phyloP scores from a whole-genome alignment of 2,113 vertebrate species.

The Ceuthmochares aereus region DNA sequence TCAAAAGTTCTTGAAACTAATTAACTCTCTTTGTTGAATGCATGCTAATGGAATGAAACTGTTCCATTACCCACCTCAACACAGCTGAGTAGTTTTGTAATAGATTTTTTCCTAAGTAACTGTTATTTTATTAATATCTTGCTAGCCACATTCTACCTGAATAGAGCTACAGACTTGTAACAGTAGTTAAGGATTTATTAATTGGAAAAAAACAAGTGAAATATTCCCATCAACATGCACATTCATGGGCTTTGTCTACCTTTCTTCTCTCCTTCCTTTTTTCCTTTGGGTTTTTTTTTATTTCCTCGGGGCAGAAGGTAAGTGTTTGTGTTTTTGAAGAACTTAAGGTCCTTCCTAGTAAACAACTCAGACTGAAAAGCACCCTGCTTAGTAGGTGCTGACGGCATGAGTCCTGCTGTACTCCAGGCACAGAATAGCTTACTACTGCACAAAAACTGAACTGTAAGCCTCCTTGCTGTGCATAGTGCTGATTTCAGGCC shows the following conservation, averaged over 20 bases:
- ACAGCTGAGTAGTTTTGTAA: conserved; percentile 2
- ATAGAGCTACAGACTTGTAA: background rate
- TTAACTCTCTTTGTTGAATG: conserved; percentile 48
- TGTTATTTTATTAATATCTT: conserved; percentile 4
- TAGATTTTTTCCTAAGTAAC: background rate
- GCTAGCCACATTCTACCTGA: background rate
- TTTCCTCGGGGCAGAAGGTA: background rate
- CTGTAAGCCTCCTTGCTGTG: background rate
- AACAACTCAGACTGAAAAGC: background rate
- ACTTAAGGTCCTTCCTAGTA: background rate
- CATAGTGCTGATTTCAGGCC: background rate
- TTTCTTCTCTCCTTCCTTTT: background rate
- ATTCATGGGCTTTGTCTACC: background rate
- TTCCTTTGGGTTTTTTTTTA: too few species aligned
- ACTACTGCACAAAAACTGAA: background rate
- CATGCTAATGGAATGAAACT: conserved; percentile 35
- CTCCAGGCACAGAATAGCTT: background rate
- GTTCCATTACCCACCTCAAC: conserved; percentile 5
- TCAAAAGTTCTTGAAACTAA: conserved; percentile 52
- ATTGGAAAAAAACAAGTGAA: background rate
- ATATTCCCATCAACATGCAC: background rate
- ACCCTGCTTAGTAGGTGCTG: background rate
- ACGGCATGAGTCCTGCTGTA: background rate
- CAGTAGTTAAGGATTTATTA: background rate
- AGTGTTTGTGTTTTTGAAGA: background rate